Conservation (phyloP, 2,797 vertebrate genomes). For the Chloroceryle inda region DNA sequence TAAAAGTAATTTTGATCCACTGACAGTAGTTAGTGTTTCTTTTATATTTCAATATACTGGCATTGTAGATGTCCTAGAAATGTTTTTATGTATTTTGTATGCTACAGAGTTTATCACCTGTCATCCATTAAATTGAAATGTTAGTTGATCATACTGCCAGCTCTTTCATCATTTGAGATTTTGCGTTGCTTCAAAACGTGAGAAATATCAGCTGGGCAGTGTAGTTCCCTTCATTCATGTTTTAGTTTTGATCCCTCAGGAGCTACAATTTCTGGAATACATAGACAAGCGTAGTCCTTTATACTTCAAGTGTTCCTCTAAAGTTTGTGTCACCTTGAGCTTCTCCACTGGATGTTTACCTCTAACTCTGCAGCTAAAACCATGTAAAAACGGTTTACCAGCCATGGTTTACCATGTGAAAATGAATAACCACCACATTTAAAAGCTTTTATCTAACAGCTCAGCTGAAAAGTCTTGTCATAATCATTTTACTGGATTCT, state of each 20-base stretch:
- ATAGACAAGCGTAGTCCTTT: background rate
- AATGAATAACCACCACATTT: background rate
- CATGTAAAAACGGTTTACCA: background rate
- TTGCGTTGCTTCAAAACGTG: constrained; percentile 56
- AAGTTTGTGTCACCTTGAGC: background rate
- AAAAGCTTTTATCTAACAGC: background rate
- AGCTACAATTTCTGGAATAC: constrained; percentile 25
- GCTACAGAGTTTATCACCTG: background rate
- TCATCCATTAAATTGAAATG: background rate
- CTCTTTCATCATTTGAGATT: background rate
- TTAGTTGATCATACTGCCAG: background rate
- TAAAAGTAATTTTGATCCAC: background rate
- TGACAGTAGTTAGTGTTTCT: background rate
- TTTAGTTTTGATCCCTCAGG: background rate
- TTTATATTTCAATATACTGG: background rate
- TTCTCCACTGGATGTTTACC: background rate
- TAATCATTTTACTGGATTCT: background rate
- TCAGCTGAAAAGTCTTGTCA: background rate
- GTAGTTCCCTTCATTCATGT: constrained; percentile 9
- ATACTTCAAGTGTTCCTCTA: background rate
- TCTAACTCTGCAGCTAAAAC: background rate
- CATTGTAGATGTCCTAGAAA: background rate
- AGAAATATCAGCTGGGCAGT: background rate
- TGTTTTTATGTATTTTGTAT: background rate
- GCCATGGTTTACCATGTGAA: background rate